Base-by-base conservation (phyloP, 2,797 vertebrate genomes). In the Oreochromis mossambicus region DNA sequence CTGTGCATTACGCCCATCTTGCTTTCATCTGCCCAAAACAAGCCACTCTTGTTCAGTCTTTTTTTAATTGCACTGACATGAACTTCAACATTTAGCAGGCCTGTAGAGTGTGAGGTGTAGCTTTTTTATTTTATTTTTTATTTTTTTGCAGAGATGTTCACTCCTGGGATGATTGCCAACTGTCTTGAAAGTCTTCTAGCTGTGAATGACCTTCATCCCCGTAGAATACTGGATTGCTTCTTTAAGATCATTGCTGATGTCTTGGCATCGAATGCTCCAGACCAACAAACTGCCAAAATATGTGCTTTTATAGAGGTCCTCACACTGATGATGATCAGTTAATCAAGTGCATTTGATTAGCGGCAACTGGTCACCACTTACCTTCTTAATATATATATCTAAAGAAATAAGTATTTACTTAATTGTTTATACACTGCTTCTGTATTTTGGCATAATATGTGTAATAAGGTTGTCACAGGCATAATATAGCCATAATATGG, bases 251-350 rank as follows among this genome's bases (percentile, higher is more conserved):
- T 68, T 68, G 63, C 13, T 43, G 5, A 24, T 24, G 38, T 68
- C n/a, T 68, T 68, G 63, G 21, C n/a, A 43, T 68, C 2, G 1
- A 68, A 24, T 68, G 5, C 38, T 68, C 38, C 63, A 43, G 38
- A 68, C 63, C 8, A 68, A 21, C n/a, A 68, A 43, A 68, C n/a
- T 68, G 63, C 63, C n/a, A 68, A 24, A 43, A 68, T 9, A 24
- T 1, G 1, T 43, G 63, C 21, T 15, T 26, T 15, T 43, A 43
- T 41, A 68, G 63, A 68, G 1, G 8, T 68, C n/a, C 63, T 26
- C 5, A 68, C 63, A 68, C n/a, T 24, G n/a, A 38, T 15, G 63
- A 43, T 68, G 21, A 26, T 70, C 13, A 70, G 7, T 70, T 15
- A 43, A 43, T 70, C 13, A 70, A 43, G 66, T 43, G 3, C 8